Evolutionary conservation across 30 jellyfish, hydroid and myxozoan genomes (phyloP).

Genomic region (Turritopsis dohrnii): DNA sequence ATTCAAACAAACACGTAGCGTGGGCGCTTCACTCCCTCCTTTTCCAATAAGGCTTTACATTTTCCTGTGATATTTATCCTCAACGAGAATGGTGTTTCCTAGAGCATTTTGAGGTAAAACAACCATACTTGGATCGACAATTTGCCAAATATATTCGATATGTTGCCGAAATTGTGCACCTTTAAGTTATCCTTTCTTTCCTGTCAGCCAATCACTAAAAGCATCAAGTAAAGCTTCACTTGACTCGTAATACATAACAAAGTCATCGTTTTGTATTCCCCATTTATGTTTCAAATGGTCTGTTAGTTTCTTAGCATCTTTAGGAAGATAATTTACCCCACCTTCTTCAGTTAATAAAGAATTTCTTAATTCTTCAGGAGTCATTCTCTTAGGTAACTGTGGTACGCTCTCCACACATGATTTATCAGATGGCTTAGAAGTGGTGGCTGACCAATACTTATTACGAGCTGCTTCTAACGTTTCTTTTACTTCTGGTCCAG

Average conservation of each 20-base stretch:
- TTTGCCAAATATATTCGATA: constrained; percentile 11
- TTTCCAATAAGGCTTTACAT: neutral
- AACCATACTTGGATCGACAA: constrained; percentile 1
- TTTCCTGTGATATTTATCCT: constrained; percentile 13
- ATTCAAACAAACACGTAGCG: constrained; percentile 1
- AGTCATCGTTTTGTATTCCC: neutral
- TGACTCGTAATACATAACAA: neutral
- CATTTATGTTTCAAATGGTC: neutral
- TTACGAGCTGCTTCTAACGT: neutral
- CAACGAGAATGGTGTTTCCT: neutral
- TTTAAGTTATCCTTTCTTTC: neutral
- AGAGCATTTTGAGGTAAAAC: constrained; percentile 14
- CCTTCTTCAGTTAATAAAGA: neutral
- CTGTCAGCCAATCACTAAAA: neutral
- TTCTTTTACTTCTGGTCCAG: neutral
- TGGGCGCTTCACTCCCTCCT: constrained; percentile 21
- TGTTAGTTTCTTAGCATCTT: neutral
- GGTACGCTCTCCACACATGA: neutral
- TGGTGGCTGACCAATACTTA: constrained; percentile 23
- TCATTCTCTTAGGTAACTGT: neutral
- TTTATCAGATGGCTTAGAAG: neutral
- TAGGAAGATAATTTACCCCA: neutral
- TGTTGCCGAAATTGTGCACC: constrained; percentile 17
- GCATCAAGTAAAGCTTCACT: neutral
- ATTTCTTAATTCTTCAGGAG: neutral